Percentiles rank a stretch among this genome's conserved stretches.
These are phyloP conservation scores for Ischnura elegans DNA, from an alignment of 2,888 invertebrate species.

Conservation along the genomic window DNA sequence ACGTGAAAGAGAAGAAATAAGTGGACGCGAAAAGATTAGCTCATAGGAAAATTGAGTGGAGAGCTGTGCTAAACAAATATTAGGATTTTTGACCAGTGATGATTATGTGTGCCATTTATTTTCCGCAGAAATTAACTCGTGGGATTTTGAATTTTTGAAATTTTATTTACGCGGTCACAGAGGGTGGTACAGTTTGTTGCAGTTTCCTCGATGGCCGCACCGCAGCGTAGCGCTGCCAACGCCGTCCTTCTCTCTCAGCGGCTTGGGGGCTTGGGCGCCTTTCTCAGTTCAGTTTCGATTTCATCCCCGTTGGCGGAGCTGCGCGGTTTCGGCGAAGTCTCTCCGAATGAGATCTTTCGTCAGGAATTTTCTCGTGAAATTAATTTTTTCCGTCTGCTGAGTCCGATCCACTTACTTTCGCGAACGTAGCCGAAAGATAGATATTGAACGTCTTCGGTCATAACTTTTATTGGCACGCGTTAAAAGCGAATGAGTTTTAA, in stretches of 20 bases:
- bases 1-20: no score
- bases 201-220: not conserved
- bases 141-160: no score
- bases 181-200: not conserved
- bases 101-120: no score
- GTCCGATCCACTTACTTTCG: no score
- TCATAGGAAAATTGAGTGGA: no score
- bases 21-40: no score
- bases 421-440: not conserved
- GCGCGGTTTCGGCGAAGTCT: not conserved
- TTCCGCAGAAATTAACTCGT: no score
- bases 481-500: no score
- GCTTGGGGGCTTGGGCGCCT: not conserved
- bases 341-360: not conserved
- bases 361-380: not conserved
- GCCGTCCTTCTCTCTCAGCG: not conserved
- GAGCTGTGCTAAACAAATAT: no score
- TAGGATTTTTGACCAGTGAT: no score
- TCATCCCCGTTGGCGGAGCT: not conserved
- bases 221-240: not conserved
- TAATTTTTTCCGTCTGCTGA: not conserved
- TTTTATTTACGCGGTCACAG: not conserved
- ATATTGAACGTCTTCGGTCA: not conserved
- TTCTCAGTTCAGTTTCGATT: not conserved
- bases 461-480: no score